phyloP scores from a whole-genome alignment of 2,888 invertebrate species.

The Dasypogon diadema region DNA sequence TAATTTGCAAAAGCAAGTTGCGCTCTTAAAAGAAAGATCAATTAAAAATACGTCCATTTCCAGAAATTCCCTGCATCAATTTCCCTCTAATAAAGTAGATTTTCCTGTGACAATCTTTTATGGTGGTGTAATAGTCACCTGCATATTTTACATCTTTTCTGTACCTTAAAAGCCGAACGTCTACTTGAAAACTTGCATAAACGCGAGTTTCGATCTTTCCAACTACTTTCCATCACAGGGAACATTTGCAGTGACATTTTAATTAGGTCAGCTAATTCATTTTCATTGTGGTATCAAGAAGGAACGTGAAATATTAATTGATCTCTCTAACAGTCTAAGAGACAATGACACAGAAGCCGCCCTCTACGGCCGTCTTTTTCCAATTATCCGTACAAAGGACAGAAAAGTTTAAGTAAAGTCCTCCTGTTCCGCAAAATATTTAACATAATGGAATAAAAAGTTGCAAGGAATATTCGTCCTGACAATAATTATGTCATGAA shows the following conservation, averaged over 20 bases:
- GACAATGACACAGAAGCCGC: neutral
- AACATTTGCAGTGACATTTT: neutral
- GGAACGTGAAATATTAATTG: constrained; percentile 6
- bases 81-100: no score
- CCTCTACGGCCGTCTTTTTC: neutral
- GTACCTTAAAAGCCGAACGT: neutral
- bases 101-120: no score
- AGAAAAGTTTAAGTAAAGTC: neutral
- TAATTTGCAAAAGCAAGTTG: no score
- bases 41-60: no score
- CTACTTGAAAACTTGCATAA: neutral
- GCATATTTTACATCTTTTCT: neutral
- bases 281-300: neutral
- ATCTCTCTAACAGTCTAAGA: neutral
- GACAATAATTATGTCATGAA: constrained; percentile 50
- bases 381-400: neutral
- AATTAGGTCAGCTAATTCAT: constrained; percentile 12
- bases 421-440: neutral
- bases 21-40: no score
- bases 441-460: constrained; percentile 28
- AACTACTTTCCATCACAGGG: neutral
- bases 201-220: neutral
- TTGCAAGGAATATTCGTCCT: constrained; percentile 10
- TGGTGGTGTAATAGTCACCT: neutral
- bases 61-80: no score